Percentiles rank a stretch among this genome's conserved stretches.
These are phyloP conservation scores for Pangasius larnaudii DNA, from an alignment of 2,797 vertebrate genomes.

Conservation along the genomic window DNA sequence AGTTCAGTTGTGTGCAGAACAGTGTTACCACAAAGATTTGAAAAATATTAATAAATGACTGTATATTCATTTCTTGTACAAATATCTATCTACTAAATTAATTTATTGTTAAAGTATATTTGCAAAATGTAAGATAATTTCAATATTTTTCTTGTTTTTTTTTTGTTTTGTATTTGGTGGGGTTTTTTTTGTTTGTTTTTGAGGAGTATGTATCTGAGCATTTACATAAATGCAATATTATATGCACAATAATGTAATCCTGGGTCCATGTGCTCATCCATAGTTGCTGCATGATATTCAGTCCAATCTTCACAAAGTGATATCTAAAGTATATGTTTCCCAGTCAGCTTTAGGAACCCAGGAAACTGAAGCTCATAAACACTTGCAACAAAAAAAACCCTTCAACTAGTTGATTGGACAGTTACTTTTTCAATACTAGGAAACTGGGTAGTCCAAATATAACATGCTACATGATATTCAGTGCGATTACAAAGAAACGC, in stretches of 20 bases:
- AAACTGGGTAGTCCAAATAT: not conserved
- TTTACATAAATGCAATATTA: not conserved
- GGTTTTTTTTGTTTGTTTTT: too few species aligned
- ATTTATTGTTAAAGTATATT: not conserved
- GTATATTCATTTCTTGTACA: not conserved
- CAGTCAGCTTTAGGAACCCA: not conserved
- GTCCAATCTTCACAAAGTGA: not conserved
- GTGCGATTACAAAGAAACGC: not conserved
- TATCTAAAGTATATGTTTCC: not conserved
- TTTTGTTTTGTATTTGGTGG: too few species aligned
- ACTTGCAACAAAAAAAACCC: not conserved
- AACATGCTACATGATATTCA: not conserved
- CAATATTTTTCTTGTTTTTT: not conserved
- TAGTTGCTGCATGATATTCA: not conserved
- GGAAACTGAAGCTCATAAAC: not conserved
- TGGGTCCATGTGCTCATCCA: not conserved
- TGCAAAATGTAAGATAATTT: not conserved
- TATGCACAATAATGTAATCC: not conserved
- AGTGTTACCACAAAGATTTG: constrained; percentile 16
- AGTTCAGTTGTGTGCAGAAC: constrained; percentile 17
- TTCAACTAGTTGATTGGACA: not conserved
- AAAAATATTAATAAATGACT: not conserved
- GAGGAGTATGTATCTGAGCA: not conserved
- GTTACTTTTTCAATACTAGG: not conserved
- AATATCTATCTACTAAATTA: not conserved